These are phyloP conservation scores for Drosophila atripex DNA, from an alignment of 2,888 invertebrate species.

Conservation along the genomic window DNA sequence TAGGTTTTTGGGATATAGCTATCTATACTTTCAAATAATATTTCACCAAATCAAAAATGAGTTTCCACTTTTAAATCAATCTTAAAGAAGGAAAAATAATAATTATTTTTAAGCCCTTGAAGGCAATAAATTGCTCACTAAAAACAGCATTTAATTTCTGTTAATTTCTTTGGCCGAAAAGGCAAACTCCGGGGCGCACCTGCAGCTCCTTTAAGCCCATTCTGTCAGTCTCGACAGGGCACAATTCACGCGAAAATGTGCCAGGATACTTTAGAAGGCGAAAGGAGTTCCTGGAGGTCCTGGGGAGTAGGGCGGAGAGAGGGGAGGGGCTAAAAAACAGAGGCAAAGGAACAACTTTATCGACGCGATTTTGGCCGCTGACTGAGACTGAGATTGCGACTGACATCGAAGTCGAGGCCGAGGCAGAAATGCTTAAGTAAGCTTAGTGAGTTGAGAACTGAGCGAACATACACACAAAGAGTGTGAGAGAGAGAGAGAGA, in stretches of 20 bases:
- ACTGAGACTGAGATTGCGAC: conserved; percentile 54
- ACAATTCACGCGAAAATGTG: conserved; percentile 27
- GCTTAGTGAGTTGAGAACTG: conserved; percentile 57
- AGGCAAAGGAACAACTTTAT: conserved; percentile 39
- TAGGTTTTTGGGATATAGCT: too few species aligned
- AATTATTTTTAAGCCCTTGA: background rate
- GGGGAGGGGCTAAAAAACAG: background rate
- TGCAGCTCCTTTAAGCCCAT: background rate
- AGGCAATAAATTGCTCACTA: background rate
- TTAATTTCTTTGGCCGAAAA: background rate
- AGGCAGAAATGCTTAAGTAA: conserved; percentile 71
- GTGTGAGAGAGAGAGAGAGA: conserved; percentile 5
- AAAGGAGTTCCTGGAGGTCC: background rate
- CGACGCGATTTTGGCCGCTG: conserved; percentile 42
- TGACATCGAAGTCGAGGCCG: conserved; percentile 50
- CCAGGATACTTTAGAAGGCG: background rate
- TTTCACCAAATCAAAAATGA: too few species aligned
- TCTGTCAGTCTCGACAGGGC: conserved; percentile 32
- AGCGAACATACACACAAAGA: conserved; percentile 15
- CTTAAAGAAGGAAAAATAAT: background rate
- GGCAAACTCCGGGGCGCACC: too few species aligned
- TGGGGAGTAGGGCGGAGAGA: background rate
- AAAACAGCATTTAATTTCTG: background rate
- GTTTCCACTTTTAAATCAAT: too few species aligned
- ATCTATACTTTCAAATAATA: too few species aligned